A percentile compares a stretch with the other conserved stretches of the same genome.
Evolutionary conservation across 2,888 invertebrate species (phyloP).

Genomic region (Lochmaea capreae): DNA sequence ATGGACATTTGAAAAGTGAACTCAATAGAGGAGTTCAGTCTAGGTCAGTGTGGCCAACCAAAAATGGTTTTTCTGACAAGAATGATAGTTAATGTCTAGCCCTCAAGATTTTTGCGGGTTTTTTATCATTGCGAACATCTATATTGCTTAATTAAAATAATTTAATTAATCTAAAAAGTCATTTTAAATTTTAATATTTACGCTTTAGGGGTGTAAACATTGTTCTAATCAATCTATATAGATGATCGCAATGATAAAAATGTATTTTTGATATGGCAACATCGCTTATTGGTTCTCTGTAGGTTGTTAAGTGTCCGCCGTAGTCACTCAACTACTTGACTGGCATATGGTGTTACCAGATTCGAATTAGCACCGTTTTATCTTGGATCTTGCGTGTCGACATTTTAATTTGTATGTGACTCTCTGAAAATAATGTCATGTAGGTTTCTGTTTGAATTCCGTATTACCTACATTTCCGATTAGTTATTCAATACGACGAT

Average conservation of each 20-base stretch:
- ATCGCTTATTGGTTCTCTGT: slow-evolving; percentile 3
- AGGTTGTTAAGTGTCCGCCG: background rate
- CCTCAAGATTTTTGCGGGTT: too few relatives aligned
- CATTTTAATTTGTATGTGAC: slow-evolving; percentile 20
- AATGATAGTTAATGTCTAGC: too few relatives aligned
- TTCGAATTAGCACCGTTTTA: slow-evolving; percentile 22
- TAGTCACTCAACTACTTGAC: slow-evolving; percentile 27
- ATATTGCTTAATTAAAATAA: too few relatives aligned
- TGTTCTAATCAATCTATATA: too few relatives aligned
- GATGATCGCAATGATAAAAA: too few relatives aligned
- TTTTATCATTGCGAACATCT: too few relatives aligned
- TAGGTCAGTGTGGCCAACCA: too few relatives aligned
- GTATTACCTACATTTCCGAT: slow-evolving; percentile 12
- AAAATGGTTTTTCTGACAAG: too few relatives aligned
- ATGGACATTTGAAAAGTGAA: background rate
- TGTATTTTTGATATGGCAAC: slow-evolving; percentile 5
- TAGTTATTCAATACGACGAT: slow-evolving; percentile 7
- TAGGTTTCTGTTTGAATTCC: slow-evolving; percentile 21
- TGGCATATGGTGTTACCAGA: slow-evolving; percentile 28
- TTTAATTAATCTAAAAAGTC: too few relatives aligned
- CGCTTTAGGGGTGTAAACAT: too few relatives aligned
- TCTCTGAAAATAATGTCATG: slow-evolving; percentile 19
- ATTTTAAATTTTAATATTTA: too few relatives aligned
- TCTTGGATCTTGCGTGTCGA: slow-evolving; percentile 25
- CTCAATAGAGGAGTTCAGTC: too few relatives aligned